Evolutionary conservation across 64 coral and sea anemone species (phyloP).

Genomic region (Astreopora myriophthalma): DNA sequence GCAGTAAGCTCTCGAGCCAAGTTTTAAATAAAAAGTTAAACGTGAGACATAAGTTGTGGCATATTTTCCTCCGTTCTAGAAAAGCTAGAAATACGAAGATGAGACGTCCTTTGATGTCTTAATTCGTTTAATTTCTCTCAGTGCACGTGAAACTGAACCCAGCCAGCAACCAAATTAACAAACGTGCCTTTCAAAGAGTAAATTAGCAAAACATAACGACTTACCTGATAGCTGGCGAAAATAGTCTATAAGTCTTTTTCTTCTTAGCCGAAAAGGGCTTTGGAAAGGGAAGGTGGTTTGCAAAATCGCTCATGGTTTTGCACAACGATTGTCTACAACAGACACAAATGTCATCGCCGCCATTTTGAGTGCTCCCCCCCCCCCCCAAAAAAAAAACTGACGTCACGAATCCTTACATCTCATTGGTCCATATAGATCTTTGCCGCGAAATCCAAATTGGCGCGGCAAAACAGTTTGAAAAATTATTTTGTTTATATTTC

Average conservation of each 20-base stretch:
- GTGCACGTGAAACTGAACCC: too few relatives aligned
- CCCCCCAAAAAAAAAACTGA: too few relatives aligned
- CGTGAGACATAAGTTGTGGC: too few relatives aligned
- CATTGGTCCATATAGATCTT: conserved; percentile 65
- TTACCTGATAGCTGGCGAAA: conserved; percentile 83
- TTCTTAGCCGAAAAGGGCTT: conserved; percentile 56
- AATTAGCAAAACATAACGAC: conserved; percentile 2
- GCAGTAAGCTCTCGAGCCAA: too few relatives aligned
- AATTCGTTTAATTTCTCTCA: too few relatives aligned
- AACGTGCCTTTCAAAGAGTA: not conserved
- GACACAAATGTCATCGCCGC: conserved; percentile 85
- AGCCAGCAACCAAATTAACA: not conserved
- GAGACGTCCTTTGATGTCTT: too few relatives aligned
- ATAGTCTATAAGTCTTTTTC: conserved; percentile 61
- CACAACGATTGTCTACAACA: not conserved
- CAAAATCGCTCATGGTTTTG: conserved; percentile 75
- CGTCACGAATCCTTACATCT: conserved; percentile 56
- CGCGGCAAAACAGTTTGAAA: conserved; percentile 43
- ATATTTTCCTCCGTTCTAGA: too few relatives aligned
- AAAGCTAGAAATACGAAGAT: too few relatives aligned
- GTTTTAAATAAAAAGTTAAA: too few relatives aligned
- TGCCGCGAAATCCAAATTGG: conserved; percentile 95
- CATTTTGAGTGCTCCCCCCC: conserved; percentile 74
- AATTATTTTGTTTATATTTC: conserved; percentile 86
- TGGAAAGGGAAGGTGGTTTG: conserved; percentile 52